Evolutionary conservation across 2,888 invertebrate genomes (phyloP).

Genomic region (Pseudococcus jackbeardsleyi): DNA sequence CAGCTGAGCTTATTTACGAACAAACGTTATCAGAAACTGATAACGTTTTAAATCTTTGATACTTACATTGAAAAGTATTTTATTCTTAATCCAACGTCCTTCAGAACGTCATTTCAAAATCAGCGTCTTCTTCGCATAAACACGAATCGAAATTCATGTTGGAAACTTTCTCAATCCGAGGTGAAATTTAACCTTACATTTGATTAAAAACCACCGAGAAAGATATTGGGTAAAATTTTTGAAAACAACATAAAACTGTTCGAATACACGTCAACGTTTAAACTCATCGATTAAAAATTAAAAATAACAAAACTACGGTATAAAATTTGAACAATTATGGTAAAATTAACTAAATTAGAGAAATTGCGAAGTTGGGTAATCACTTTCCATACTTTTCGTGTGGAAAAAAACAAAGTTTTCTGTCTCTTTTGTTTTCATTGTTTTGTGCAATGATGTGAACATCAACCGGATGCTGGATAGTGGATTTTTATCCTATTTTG

Average conservation of each 20-base stretch:
- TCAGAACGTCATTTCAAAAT: background rate
- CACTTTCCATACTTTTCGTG: slow-evolving; percentile 8
- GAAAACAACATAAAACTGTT: background rate
- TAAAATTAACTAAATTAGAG: background rate
- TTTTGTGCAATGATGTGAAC: background rate
- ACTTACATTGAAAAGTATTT: background rate
- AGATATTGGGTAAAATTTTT: background rate
- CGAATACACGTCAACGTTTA: background rate
- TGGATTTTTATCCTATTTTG: background rate
- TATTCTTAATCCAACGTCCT: background rate
- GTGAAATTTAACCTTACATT: background rate
- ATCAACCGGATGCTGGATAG: background rate
- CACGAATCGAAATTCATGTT: background rate
- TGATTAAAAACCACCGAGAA: background rate
- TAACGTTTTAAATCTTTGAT: slow-evolving; percentile 1
- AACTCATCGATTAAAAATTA: background rate
- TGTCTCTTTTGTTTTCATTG: slow-evolving; percentile 25
- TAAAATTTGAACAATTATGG: background rate
- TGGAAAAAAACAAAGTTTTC: background rate
- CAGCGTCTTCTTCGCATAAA: background rate
- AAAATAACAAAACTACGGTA: background rate
- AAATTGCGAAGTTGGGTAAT: background rate
- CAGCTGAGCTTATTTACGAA: slow-evolving; percentile 2
- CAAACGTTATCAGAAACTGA: slow-evolving; percentile 20
- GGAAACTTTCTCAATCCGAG: background rate